Evolutionary conservation across 2,797 vertebrate genomes (phyloP), one percentile per base, ranked within the genome.

Genomic region (Salmo trutta): DNA sequence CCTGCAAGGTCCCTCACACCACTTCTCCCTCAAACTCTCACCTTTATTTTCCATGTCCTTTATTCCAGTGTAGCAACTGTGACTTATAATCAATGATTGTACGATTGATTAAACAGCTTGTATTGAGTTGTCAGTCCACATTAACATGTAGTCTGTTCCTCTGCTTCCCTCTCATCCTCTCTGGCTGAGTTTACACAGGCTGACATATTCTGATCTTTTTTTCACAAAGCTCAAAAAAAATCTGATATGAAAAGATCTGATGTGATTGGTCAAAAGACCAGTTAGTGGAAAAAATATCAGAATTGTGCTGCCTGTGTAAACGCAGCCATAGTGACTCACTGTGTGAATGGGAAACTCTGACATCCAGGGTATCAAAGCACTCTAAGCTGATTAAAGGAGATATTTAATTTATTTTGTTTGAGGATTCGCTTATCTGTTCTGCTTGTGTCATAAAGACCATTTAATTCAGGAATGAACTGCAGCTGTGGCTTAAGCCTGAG

Each of bases 1-100:
- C 98, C 2, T 99, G 98, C 94, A 99, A 99, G 97, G 98, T 99
- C 95, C 88, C 24, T 12, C 21, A 41, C 27, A 17, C 54, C 66
- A 64, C 21, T 10, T 27, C 15, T n/a, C 19, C 56, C 31, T 15
- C 6, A 21, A 59, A 59, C 54, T 2, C 19, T 59, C n/a, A 59
- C 56, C 56, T 59, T 59, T 56, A 56, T 56, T 59, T 59, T 59
- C n/a, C 7, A 59, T 59, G 56, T 67, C 65, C 29, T 33, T 67
- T 12, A 5, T 33, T n/a, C 16, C 68, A 70, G 14, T 47, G 19
- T 24, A 5, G n/a, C 41, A n/a, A 14, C 6, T 5, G 64, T 15
- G n/a, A 21, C 10, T 15, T 27, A 15, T 5, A 29, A 29, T 27
- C 24, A 66, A 16, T 66, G 27, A 12, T 1, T 14, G 10, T 10